A percentile compares a stretch with the other conserved stretches of the same genome.
phyloP scores from a whole-genome alignment of 2,797 vertebrate genomes.

The Helarctos malayanus region DNA sequence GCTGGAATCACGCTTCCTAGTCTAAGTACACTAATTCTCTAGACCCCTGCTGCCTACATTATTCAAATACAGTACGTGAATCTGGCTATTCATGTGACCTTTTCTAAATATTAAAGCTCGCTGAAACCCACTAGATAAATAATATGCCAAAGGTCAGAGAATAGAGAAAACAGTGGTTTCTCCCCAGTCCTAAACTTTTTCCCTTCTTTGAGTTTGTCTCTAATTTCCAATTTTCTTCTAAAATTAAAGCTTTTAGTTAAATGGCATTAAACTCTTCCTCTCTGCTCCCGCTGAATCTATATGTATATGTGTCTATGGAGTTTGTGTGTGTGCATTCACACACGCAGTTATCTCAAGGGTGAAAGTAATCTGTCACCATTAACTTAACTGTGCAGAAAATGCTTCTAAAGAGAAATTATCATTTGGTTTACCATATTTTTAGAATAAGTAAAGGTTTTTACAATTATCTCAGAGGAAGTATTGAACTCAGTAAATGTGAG shows the following conservation, averaged over 20 bases:
- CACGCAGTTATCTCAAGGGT: neutral
- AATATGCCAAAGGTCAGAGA: conserved; percentile 73
- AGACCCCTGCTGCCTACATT: conserved; percentile 68
- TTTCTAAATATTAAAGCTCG: conserved; percentile 77
- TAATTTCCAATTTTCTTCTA: conserved; percentile 51
- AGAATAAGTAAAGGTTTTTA: conserved; percentile 37
- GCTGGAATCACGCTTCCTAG: conserved; percentile 40
- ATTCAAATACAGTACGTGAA: conserved; percentile 70
- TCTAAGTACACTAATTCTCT: conserved; percentile 60
- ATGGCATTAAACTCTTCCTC: neutral
- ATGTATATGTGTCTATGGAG: neutral
- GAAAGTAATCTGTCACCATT: conserved; percentile 52
- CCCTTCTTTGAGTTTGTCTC: conserved; percentile 46
- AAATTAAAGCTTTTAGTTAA: conserved; percentile 60
- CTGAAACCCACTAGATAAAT: conserved; percentile 74
- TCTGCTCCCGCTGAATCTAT: neutral
- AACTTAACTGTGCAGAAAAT: conserved; percentile 37
- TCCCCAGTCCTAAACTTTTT: conserved; percentile 43
- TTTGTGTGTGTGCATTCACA: neutral
- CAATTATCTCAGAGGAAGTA: conserved; percentile 46
- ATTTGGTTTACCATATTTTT: neutral
- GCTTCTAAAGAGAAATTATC: conserved; percentile 49
- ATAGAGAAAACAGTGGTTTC: conserved; percentile 68
- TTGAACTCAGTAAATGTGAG: neutral
- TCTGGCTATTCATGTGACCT: conserved; percentile 69